Evolutionary conservation across 2,888 invertebrate species (phyloP), one percentile per base, ranked within the genome.

Genomic region (Pristionchus exspectatus): DNA sequence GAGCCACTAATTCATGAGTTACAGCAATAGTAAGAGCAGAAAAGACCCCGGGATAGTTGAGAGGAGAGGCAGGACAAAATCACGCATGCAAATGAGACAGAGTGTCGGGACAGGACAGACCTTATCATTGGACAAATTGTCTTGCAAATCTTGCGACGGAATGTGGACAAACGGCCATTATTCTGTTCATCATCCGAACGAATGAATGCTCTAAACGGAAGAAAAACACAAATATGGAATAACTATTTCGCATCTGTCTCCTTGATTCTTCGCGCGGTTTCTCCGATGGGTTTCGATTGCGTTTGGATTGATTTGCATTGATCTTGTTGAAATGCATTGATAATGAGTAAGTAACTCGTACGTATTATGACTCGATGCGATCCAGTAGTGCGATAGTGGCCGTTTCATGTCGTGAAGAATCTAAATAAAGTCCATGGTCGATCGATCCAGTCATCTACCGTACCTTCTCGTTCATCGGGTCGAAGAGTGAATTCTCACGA

Each of bases 401-500:
- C 91, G 90, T 27, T 91, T 92, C 94, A 94, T 94, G 77, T 93
- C 93, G 90, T 94, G 93, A 16, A 92, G 69, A 14, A 90, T 87
- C 69, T 85, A 21, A 44, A 66, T 1, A 44, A 44, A 50, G 2
- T 81, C 21, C 90, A 87, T 84, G 90, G 90, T 38, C 90, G 86
- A 30, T 88, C 90, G 59, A 50, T 90, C 90, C 90, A 90, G 88
- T 56, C 38, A 54, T 14, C 24, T 54, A 87, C 66, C 44, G 92
- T 81, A 95, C 94, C 87, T 93, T 92, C 84, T 92, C 91, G 83
- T 94, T 94, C 89, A 93, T 85, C 50, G 94, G 93, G 90, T 95
- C 94, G 92, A 94, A 95, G 14, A 95, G 63, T 24, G 93, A 92
- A 89, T 95, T 95, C 86, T 95, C 94, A 0, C 93, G 91, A 9